Percentiles rank a stretch among this genome's conserved stretches.
phyloP scores from a whole-genome alignment of 2,888 invertebrate genomes.

The Chrysolina oricalcia region DNA sequence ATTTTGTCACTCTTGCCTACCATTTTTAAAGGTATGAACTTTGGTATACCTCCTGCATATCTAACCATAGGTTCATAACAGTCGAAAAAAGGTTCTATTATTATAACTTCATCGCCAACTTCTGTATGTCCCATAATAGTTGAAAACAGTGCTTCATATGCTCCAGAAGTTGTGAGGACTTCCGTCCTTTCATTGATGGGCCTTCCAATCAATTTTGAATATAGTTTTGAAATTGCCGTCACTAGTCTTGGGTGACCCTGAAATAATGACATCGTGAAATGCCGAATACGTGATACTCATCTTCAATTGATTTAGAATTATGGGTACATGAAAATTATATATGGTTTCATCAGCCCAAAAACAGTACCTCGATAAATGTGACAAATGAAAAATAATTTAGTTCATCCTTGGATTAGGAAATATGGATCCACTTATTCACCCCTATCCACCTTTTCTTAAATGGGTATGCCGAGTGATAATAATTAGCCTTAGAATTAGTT shows the following conservation, averaged over 20 bases:
- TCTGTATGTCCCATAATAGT: conserved; percentile 85
- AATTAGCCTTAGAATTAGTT: too few species aligned
- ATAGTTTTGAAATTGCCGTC: conserved; percentile 87
- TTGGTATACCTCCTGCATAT: conserved; percentile 89
- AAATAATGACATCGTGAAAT: conserved; percentile 56
- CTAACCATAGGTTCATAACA: conserved; percentile 97
- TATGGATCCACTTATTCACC: too few species aligned
- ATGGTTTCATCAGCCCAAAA: too few species aligned
- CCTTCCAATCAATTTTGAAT: conserved; percentile 84
- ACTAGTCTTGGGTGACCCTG: conserved; percentile 95
- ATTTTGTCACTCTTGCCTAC: conserved; percentile 40
- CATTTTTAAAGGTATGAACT: conserved; percentile 89
- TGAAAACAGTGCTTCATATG: conserved; percentile 94
- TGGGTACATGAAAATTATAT: too few species aligned
- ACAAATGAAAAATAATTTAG: too few species aligned
- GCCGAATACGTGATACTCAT: too few species aligned
- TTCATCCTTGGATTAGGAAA: too few species aligned
- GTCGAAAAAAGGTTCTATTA: conserved; percentile 98
- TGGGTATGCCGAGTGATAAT: too few species aligned
- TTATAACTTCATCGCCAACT: conserved; percentile 92
- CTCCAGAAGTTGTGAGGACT: conserved; percentile 92
- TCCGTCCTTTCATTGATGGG: conserved; percentile 90
- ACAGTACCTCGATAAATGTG: too few species aligned
- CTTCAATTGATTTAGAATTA: too few species aligned
- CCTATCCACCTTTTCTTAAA: too few species aligned